These are phyloP conservation scores for Typhlichthys eigenmanni DNA, from an alignment of 2,797 vertebrate genomes.

Conservation along the genomic window DNA sequence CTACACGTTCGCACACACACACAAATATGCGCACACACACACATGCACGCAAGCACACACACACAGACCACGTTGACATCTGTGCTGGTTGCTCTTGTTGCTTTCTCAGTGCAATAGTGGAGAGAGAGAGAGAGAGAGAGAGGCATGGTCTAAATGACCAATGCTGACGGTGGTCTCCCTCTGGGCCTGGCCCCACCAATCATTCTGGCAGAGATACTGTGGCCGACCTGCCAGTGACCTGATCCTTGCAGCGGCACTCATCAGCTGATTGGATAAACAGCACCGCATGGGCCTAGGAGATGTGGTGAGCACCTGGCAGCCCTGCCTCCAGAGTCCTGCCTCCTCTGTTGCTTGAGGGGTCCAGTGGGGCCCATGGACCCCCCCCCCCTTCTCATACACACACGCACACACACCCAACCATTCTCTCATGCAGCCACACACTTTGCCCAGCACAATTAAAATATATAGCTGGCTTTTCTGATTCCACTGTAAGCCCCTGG, in stretches of 20 bases:
- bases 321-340: constrained; percentile 46
- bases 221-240: constrained; percentile 55
- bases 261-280: constrained; percentile 68
- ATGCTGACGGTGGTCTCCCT: constrained; percentile 13
- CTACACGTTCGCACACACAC: constrained; percentile 24
- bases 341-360: constrained; percentile 45
- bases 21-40: constrained; percentile 8
- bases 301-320: constrained; percentile 50
- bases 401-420: constrained; percentile 9
- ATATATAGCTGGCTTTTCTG: constrained; percentile 24
- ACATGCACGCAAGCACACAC: not conserved
- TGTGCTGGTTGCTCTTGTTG: constrained; percentile 43
- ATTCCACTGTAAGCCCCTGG: constrained; percentile 34
- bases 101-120: constrained; percentile 28
- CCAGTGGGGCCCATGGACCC: constrained; percentile 46
- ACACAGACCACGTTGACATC: constrained; percentile 47
- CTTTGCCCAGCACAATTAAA: constrained; percentile 29
- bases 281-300: constrained; percentile 25
- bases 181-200: constrained; percentile 9
- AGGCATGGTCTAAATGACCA: constrained; percentile 15
- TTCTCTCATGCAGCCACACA: constrained; percentile 17
- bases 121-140: constrained; percentile 9
- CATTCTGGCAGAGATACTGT: constrained; percentile 37
- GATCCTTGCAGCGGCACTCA: constrained; percentile 13
- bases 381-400: constrained; percentile 19